phyloP scores from a whole-genome alignment of 2,888 invertebrate species.

The Cryptus armator region DNA sequence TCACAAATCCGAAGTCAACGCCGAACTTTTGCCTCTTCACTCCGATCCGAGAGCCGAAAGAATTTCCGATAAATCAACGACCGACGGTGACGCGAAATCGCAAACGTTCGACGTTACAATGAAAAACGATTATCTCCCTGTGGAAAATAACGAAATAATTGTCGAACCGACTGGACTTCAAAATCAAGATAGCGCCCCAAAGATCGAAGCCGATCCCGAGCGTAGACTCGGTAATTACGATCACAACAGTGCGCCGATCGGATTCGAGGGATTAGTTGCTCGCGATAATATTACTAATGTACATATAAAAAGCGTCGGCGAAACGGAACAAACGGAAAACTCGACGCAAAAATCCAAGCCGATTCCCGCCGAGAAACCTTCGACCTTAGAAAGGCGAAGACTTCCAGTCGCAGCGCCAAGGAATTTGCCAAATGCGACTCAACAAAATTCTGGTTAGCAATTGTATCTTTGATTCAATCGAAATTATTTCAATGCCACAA shows the following conservation, averaged over 20 bases:
- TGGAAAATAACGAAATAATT: constrained; percentile 63
- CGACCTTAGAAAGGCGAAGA: constrained; percentile 84
- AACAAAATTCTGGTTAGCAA: constrained; percentile 72
- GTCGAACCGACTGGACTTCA: constrained; percentile 60
- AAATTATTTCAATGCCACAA: background rate
- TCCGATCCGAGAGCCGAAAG: constrained; percentile 47
- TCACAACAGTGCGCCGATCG: constrained; percentile 58
- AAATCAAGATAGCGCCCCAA: constrained; percentile 68
- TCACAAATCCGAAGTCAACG: constrained; percentile 85
- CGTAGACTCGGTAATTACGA: constrained; percentile 66
- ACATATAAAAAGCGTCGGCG: constrained; percentile 84
- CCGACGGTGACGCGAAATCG: constrained; percentile 70
- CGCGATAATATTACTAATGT: constrained; percentile 84
- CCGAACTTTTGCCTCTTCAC: constrained; percentile 75
- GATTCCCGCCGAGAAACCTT: constrained; percentile 80
- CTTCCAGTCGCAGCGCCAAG: constrained; percentile 87
- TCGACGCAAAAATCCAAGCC: constrained; percentile 76
- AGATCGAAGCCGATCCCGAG: constrained; percentile 63
- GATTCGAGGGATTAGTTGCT: constrained; percentile 72
- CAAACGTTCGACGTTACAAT: constrained; percentile 60
- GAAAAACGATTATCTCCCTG: constrained; percentile 56
- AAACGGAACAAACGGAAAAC: constrained; percentile 74
- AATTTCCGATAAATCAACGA: constrained; percentile 83
- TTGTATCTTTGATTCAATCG: background rate
- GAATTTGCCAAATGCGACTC: constrained; percentile 79